Percentiles rank a stretch among this genome's conserved stretches.
phyloP scores from a whole-genome alignment of 1,140 invertebrate genomes.

The Zaprionus camerounensis region DNA sequence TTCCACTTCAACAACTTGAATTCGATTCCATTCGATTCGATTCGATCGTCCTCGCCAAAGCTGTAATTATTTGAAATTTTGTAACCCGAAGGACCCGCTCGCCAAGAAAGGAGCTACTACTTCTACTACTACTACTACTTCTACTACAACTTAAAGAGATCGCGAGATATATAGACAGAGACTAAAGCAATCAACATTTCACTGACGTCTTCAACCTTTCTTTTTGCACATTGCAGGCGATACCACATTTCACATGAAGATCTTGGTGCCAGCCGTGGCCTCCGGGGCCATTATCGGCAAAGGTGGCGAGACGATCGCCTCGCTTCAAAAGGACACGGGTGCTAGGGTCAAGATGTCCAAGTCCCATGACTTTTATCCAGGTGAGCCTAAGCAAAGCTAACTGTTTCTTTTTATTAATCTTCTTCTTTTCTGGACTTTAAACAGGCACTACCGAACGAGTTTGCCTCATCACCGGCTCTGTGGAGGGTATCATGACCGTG shows the following conservation, averaged over 20 bases:
- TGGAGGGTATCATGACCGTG: slow-evolving; percentile 96
- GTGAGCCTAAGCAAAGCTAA: slow-evolving; percentile 86
- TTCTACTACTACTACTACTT: background rate
- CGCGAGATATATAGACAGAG: background rate
- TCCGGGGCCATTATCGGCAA: slow-evolving; percentile 99
- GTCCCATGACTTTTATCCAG: slow-evolving; percentile 98
- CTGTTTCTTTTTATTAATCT: background rate
- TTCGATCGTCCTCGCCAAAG: slow-evolving; percentile 35
- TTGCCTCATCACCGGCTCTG: slow-evolving; percentile 97
- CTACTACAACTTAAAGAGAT: slow-evolving; percentile 12
- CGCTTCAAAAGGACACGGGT: slow-evolving; percentile 97
- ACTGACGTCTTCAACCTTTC: slow-evolving; percentile 45
- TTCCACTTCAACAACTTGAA: slow-evolving; percentile 13
- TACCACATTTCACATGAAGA: slow-evolving; percentile 95
- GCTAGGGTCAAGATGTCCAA: slow-evolving; percentile 99
- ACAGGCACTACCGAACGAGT: slow-evolving; percentile 98
- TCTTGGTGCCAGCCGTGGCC: slow-evolving; percentile 97
- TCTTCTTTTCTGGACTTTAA: too few relatives aligned
- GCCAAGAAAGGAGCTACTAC: background rate
- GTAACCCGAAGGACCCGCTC: slow-evolving; percentile 46
- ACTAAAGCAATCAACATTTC: slow-evolving; percentile 47
- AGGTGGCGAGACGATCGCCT: slow-evolving; percentile 98
- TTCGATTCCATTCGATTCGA: background rate
- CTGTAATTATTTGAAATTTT: slow-evolving; percentile 83
- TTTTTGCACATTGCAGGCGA: slow-evolving; percentile 86